Conservation (phyloP, 2,113 vertebrate genomes). For the Nothocercus nigrocapillus region DNA sequence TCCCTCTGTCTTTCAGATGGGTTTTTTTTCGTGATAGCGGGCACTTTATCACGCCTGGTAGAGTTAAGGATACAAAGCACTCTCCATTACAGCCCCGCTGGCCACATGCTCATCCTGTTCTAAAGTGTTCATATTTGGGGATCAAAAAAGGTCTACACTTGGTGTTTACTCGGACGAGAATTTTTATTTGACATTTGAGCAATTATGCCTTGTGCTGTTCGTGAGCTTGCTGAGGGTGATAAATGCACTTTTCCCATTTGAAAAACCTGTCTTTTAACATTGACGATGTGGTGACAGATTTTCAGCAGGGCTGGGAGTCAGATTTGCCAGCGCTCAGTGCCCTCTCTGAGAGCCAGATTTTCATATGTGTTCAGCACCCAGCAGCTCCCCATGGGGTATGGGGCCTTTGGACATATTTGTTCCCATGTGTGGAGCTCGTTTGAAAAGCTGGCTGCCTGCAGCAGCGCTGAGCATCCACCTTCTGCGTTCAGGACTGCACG, state of each 20-base stretch:
- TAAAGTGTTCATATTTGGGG: conserved; percentile 56
- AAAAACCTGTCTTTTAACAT: conserved; percentile 45
- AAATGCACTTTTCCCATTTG: conserved; percentile 40
- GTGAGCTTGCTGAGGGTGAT: conserved; percentile 49
- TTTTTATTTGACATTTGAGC: conserved; percentile 67
- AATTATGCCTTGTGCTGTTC: conserved; percentile 33
- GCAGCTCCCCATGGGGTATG: neutral
- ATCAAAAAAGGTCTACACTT: conserved; percentile 35
- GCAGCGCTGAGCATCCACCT: neutral
- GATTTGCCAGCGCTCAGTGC: conserved; percentile 30
- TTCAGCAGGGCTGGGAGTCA: conserved; percentile 9
- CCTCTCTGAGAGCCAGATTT: neutral
- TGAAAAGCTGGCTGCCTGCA: conserved; percentile 29
- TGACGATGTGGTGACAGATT: conserved; percentile 55
- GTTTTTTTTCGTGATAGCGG: neutral
- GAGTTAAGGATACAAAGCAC: conserved; percentile 38
- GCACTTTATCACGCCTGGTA: conserved; percentile 52
- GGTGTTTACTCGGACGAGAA: conserved; percentile 43
- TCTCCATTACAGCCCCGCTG: neutral
- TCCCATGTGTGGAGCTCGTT: conserved; percentile 4
- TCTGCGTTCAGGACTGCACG: neutral
- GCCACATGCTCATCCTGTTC: conserved; percentile 60
- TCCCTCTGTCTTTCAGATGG: conserved; percentile 61
- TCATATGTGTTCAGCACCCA: conserved; percentile 10
- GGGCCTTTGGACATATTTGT: neutral